A percentile compares a stretch with the other conserved stretches of the same genome.
These are phyloP conservation scores for Agrotis exclamationis DNA, from an alignment of 2,888 invertebrate species.

Conservation along the genomic window DNA sequence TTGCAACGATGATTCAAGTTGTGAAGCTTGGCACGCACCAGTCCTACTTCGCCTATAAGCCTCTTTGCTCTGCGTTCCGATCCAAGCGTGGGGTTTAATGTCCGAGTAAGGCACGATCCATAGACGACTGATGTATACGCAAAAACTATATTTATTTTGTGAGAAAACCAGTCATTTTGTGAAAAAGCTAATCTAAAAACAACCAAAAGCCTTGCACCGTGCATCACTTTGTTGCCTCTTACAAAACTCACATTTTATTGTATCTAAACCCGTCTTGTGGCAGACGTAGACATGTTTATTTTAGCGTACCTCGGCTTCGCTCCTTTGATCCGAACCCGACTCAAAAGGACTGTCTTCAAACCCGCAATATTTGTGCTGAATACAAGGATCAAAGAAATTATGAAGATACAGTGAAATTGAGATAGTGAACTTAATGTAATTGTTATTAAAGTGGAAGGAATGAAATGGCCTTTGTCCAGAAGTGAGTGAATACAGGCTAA, in stretches of 20 bases:
- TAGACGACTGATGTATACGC: no score
- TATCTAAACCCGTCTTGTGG: not conserved
- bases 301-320: constrained; percentile 26
- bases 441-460: no score
- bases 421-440: no score
- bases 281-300: constrained; percentile 40
- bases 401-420: constrained; percentile 12
- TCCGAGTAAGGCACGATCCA: no score
- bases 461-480: no score
- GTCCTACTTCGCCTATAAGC: not conserved
- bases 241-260: not conserved
- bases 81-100: no score
- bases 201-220: not conserved
- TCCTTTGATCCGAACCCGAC: constrained; percentile 36
- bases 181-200: no score
- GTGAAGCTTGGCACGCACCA: not conserved
- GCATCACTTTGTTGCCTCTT: not conserved
- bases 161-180: no score
- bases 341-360: constrained; percentile 44
- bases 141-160: no score
- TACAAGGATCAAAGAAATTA: constrained; percentile 30
- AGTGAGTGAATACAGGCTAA: no score
- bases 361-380: constrained; percentile 14
- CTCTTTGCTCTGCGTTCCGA: not conserved
- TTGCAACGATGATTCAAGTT: not conserved